A percentile compares a stretch with the other conserved stretches of the same genome.
Evolutionary conservation across 2,113 vertebrate species (phyloP).

Genomic region (Menura novaehollandiae): DNA sequence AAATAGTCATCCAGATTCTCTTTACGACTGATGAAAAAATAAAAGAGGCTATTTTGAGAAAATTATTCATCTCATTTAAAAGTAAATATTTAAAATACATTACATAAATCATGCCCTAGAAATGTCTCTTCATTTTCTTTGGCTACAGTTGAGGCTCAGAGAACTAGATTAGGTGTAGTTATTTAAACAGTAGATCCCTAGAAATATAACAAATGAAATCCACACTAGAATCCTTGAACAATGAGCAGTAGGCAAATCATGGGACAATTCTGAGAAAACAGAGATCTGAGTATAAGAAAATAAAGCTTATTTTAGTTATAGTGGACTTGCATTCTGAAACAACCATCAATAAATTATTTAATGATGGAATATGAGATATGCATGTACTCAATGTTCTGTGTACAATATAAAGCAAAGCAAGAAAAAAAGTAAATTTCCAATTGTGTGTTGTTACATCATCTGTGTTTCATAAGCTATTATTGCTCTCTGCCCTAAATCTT

Average conservation of each 20-base stretch:
- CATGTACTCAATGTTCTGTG: not conserved
- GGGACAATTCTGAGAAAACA: not conserved
- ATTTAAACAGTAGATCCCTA: not conserved
- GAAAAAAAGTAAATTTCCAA: not conserved
- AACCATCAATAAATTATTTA: not conserved
- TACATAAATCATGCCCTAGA: not conserved
- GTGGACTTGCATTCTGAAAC: not conserved
- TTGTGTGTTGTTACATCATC: not conserved
- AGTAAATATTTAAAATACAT: not conserved
- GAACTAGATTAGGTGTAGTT: not conserved
- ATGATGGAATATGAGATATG: not conserved
- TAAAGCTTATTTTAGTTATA: not conserved
- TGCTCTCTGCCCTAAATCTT: not conserved
- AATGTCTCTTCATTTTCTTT: not conserved
- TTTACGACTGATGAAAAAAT: accelerated
- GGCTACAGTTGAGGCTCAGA: not conserved
- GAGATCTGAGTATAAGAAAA: not conserved
- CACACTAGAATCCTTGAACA: not conserved
- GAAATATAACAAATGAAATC: not conserved
- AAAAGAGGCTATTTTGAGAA: not conserved
- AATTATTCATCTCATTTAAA: not conserved
- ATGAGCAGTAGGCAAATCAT: not conserved
- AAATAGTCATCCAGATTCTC: not conserved
- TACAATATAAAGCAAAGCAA: not conserved
- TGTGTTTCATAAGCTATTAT: not conserved